Evolutionary conservation across 2,113 vertebrate genomes (phyloP).

Genomic region (Myotis yumanensis): DNA sequence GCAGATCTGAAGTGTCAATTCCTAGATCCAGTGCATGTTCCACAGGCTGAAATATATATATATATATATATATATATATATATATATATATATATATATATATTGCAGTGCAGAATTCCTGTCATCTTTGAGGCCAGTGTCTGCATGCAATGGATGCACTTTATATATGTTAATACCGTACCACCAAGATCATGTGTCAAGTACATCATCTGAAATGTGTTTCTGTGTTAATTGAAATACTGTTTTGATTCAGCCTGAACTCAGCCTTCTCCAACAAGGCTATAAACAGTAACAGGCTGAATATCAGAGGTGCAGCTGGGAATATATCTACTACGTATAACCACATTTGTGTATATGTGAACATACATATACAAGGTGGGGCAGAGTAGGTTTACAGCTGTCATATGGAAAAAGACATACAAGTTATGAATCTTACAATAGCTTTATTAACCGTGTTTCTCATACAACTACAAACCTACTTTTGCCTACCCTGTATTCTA

Average conservation of each 20-base stretch:
- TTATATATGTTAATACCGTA: not conserved
- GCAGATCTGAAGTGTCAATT: not conserved
- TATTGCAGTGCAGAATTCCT: not conserved
- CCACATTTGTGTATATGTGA: not conserved
- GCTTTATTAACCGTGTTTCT: not conserved
- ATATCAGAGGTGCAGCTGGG: not conserved
- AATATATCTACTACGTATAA: not conserved
- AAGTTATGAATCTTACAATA: not conserved
- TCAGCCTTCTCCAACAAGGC: not conserved
- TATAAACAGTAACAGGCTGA: slow-evolving; percentile 14
- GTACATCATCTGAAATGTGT: not conserved
- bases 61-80: too few relatives aligned
- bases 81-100: too few relatives aligned
- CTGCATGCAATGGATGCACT: not conserved
- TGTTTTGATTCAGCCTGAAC: not conserved
- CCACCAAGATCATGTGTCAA: not conserved
- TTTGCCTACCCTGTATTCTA: not conserved
- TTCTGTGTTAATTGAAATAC: slow-evolving; percentile 30
- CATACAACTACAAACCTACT: not conserved
- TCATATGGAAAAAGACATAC: not conserved
- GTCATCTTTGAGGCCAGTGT: not conserved
- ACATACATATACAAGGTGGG: not conserved
- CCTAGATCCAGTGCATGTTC: not conserved
- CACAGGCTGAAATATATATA: not conserved
- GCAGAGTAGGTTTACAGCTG: not conserved